A percentile compares a stretch with the other conserved stretches of the same genome.
phyloP scores from a whole-genome alignment of 2,113 vertebrate genomes.

The Callorhinus ursinus region DNA sequence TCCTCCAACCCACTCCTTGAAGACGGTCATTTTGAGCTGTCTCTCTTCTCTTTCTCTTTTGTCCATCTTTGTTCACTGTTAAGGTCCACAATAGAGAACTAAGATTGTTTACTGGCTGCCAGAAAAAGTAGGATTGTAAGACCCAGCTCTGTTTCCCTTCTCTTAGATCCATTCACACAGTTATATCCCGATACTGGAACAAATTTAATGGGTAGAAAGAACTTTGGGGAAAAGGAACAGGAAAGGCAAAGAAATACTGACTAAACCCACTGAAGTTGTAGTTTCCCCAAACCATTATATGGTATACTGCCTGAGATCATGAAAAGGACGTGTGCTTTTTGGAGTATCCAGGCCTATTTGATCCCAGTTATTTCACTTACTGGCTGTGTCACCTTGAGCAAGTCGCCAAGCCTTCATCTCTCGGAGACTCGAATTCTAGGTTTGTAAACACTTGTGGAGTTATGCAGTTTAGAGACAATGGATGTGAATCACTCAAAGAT shows the following conservation, averaged over 20 bases:
- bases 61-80: background rate
- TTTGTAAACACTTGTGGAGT: background rate
- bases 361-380: background rate
- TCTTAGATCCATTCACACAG: background rate
- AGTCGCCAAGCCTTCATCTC: background rate
- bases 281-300: background rate
- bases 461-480: background rate
- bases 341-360: background rate
- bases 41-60: background rate
- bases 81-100: background rate
- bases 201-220: background rate
- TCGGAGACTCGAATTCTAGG: background rate
- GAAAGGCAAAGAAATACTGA: background rate
- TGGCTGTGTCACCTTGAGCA: background rate
- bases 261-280: too few species aligned
- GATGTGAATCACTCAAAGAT: background rate
- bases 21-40: background rate
- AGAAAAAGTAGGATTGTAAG: constrained; percentile 5
- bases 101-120: background rate
- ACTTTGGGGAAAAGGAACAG: background rate
- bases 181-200: background rate
- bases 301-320: background rate
- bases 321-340: background rate
- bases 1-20: background rate
- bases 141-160: background rate